Conservation (phyloP, 1,140 invertebrate genomes). For the Drosophila kikkawai region DNA sequence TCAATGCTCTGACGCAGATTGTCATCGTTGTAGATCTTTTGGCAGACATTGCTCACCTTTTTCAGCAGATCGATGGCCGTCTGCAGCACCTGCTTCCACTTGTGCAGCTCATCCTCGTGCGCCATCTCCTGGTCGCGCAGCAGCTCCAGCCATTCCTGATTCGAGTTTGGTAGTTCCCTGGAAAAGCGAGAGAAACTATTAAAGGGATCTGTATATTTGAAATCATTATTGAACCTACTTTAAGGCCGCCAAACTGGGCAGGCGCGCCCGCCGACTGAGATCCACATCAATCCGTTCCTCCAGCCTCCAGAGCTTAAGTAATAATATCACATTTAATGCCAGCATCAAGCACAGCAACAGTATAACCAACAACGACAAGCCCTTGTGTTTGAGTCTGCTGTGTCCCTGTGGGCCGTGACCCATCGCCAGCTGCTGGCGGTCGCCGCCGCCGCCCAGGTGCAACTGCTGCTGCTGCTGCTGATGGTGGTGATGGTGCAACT, state of each 20-base stretch:
- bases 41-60: slow-evolving; percentile 86
- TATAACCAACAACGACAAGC: slow-evolving; percentile 87
- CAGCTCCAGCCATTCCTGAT: slow-evolving; percentile 91
- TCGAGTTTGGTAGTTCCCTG: slow-evolving; percentile 87
- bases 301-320: slow-evolving; percentile 92
- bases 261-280: slow-evolving; percentile 83
- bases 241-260: slow-evolving; percentile 69
- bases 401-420: slow-evolving; percentile 43
- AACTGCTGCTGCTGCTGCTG: slow-evolving; percentile 59
- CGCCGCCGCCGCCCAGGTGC: slow-evolving; percentile 42
- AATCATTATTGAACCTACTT: slow-evolving; percentile 12
- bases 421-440: slow-evolving; percentile 39
- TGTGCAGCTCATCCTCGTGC: slow-evolving; percentile 90
- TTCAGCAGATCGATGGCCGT: slow-evolving; percentile 88
- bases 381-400: slow-evolving; percentile 61
- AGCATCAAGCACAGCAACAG: slow-evolving; percentile 88
- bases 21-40: slow-evolving; percentile 75
- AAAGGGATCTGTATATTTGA: too few relatives aligned
- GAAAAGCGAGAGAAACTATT: slow-evolving; percentile 4
- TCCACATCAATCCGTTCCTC: slow-evolving; percentile 86
- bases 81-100: slow-evolving; percentile 91
- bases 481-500: slow-evolving; percentile 58
- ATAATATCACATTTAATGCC: slow-evolving; percentile 91
- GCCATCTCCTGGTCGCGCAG: slow-evolving; percentile 91
- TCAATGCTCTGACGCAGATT: slow-evolving; percentile 75